Evolutionary conservation across 2,797 vertebrate genomes (phyloP).

Genomic region (Kryptopterus vitreolus): DNA sequence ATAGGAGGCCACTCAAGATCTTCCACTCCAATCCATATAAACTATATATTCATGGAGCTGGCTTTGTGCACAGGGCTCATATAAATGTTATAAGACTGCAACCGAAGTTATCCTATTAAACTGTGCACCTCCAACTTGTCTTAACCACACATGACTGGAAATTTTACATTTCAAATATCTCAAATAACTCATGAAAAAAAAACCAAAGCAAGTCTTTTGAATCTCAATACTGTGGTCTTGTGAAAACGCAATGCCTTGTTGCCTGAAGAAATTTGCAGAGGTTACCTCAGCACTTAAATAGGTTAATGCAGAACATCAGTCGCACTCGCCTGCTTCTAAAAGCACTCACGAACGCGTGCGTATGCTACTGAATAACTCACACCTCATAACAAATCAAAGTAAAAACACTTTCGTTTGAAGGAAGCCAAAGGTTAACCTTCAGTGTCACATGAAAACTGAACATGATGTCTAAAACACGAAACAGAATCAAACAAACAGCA

Average conservation of each 20-base stretch:
- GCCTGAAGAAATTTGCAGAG: slow-evolving; percentile 21
- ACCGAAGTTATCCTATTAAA: too few species aligned
- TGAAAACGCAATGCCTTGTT: slow-evolving; percentile 15
- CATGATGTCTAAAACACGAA: background rate
- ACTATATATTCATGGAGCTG: too few species aligned
- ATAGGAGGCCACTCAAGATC: too few species aligned
- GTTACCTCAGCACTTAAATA: slow-evolving; percentile 9
- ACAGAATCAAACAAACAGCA: background rate
- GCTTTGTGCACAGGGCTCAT: too few species aligned
- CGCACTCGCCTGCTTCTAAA: background rate
- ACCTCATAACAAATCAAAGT: background rate
- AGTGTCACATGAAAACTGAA: background rate
- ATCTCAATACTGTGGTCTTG: background rate
- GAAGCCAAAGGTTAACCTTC: background rate
- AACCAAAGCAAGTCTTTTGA: slow-evolving; percentile 6
- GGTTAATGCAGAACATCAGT: background rate
- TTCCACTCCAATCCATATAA: too few species aligned
- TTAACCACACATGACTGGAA: too few species aligned
- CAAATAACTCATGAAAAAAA: background rate
- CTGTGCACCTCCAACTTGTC: too few species aligned
- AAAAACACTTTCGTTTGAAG: background rate
- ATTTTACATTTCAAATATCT: too few species aligned
- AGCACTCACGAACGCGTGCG: background rate
- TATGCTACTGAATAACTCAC: background rate
- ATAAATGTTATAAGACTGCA: too few species aligned